These are phyloP conservation scores for Leptoclinus maculatus DNA, from an alignment of 2,797 vertebrate genomes.

Conservation along the genomic window DNA sequence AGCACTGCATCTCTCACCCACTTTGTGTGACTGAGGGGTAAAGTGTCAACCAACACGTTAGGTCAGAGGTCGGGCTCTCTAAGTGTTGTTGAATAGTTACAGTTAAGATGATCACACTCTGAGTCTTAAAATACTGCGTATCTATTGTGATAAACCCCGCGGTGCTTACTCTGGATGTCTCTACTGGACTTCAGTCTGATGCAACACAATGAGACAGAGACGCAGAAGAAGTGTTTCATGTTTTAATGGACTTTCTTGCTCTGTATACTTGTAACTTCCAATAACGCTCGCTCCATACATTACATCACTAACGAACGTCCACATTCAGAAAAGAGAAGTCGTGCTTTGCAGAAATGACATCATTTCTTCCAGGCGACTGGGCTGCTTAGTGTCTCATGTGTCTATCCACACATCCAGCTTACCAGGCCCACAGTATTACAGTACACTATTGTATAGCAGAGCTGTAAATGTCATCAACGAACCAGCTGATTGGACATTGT, in stretches of 20 bases:
- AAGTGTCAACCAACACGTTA: background rate
- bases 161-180: background rate
- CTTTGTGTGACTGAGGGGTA: background rate
- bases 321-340: too few species aligned
- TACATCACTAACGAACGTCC: background rate
- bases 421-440: background rate
- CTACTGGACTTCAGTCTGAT: background rate
- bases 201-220: too few species aligned
- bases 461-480: constrained; percentile 9
- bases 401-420: background rate
- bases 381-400: background rate
- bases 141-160: too few species aligned
- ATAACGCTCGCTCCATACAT: background rate
- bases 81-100: background rate
- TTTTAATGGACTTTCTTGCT: too few species aligned
- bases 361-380: too few species aligned
- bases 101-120: too few species aligned
- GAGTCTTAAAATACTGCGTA: too few species aligned
- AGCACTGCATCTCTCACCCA: background rate
- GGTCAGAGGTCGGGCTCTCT: background rate
- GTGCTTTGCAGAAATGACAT: too few species aligned
- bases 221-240: background rate
- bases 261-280: background rate
- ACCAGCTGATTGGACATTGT: constrained; percentile 16
- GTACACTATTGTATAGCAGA: background rate